These are phyloP conservation scores for Gallinago undulata DNA, from an alignment of 2,113 vertebrate genomes.

Conservation along the genomic window DNA sequence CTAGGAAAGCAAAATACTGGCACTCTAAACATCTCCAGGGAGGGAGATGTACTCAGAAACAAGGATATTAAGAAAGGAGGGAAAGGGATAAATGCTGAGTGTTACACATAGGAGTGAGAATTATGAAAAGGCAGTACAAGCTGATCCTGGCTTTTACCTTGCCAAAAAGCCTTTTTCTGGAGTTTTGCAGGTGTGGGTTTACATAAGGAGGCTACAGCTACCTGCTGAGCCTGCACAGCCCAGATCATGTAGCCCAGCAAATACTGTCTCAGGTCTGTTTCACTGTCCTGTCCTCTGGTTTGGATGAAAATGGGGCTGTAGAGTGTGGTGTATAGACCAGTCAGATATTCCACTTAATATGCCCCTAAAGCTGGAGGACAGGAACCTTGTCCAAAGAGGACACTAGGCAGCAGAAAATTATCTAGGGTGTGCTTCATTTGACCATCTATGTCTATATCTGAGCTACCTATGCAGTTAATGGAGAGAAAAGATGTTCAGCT, in stretches of 20 bases:
- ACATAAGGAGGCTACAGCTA: not conserved
- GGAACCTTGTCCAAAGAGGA: not conserved
- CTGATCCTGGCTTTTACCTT: not conserved
- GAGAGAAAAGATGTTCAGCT: not conserved
- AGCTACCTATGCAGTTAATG: not conserved
- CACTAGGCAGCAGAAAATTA: not conserved
- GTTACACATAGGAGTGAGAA: not conserved
- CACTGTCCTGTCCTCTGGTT: not conserved
- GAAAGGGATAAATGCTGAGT: not conserved
- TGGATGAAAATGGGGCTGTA: not conserved
- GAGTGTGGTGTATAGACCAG: not conserved
- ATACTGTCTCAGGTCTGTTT: not conserved
- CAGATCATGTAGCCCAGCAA: not conserved
- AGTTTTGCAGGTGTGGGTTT: not conserved
- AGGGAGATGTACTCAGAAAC: not conserved
- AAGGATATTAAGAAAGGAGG: not conserved
- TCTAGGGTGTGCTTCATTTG: not conserved
- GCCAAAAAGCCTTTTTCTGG: not conserved
- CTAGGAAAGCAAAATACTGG: not conserved
- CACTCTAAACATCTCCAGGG: not conserved
- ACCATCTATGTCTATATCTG: not conserved
- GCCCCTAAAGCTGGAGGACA: not conserved
- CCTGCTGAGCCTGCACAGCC: accelerated
- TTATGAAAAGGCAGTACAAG: not conserved
- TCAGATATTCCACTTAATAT: not conserved